Percentiles rank a stretch among this genome's conserved stretches.
Conservation (phyloP, 2,113 vertebrate species). For the Carettochelys insculpta region DNA sequence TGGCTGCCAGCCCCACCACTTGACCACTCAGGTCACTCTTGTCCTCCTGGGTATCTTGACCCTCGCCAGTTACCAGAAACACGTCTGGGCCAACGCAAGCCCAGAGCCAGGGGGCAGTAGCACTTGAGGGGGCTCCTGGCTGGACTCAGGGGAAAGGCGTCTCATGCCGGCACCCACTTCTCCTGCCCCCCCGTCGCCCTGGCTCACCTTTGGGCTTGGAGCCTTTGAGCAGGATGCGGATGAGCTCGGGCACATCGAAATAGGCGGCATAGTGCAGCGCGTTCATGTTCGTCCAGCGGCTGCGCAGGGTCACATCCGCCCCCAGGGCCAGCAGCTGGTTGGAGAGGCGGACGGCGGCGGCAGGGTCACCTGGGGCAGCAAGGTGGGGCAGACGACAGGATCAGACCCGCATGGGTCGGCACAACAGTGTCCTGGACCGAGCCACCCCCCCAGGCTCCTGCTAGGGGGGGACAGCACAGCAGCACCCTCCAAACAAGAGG, state of each 20-base stretch:
- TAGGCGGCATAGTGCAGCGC: constrained; percentile 93
- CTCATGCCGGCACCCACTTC: too few relatives aligned
- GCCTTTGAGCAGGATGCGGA: constrained; percentile 86
- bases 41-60: background rate
- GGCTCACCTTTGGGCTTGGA: constrained; percentile 84
- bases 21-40: background rate
- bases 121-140: background rate
- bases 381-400: background rate
- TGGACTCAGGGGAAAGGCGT: background rate
- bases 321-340: constrained; percentile 86
- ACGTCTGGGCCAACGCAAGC: background rate
- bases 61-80: background rate
- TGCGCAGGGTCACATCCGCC: constrained; percentile 88
- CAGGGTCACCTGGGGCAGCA: constrained; percentile 82
- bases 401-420: background rate
- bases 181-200: background rate
- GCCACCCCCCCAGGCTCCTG: background rate
- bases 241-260: constrained; percentile 90
- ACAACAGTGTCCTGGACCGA: background rate
- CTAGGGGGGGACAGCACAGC: background rate
- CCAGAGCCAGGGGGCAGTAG: background rate
- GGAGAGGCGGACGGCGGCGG: constrained; percentile 85
- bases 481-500: background rate
- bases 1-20: accelerated
- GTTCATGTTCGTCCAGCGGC: constrained; percentile 97